phyloP scores from a whole-genome alignment of 2,888 invertebrate species.

The Iphiclides podalirius region DNA sequence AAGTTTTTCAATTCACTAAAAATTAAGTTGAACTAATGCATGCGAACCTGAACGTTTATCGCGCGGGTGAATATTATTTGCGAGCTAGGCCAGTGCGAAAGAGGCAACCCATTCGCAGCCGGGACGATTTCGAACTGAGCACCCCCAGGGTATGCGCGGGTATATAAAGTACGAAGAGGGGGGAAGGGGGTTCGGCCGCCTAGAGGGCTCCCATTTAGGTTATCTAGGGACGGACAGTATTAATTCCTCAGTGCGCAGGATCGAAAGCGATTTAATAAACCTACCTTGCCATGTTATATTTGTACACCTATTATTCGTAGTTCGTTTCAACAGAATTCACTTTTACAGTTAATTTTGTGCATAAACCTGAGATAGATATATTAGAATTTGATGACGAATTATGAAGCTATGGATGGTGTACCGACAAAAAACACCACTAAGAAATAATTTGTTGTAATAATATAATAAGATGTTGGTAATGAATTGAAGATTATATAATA shows the following conservation, averaged over 20 bases:
- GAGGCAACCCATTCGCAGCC: constrained; percentile 3
- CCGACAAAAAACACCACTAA: no score
- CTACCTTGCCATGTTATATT: not conserved
- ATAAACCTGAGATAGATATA: no score
- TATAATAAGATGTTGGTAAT: no score
- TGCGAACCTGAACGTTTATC: not conserved
- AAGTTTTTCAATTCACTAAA: no score
- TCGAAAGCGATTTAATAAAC: constrained; percentile 7
- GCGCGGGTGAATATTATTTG: not conserved
- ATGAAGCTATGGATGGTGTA: no score
- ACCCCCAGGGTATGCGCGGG: not conserved
- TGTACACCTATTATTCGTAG: not conserved
- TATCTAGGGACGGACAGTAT: constrained; percentile 16
- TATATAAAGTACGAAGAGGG: not conserved
- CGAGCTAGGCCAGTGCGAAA: not conserved
- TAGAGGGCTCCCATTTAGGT: constrained; percentile 6
- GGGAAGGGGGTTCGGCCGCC: constrained; percentile 6
- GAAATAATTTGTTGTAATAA: no score
- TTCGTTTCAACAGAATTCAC: not conserved
- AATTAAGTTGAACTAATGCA: no score
- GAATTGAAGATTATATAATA: no score
- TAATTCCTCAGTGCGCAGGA: constrained; percentile 8
- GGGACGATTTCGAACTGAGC: constrained; percentile 11
- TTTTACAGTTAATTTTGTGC: not conserved
- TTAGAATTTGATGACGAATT: no score